phyloP scores from a whole-genome alignment of 1,140 invertebrate species.

The Drosophila navojoa region DNA sequence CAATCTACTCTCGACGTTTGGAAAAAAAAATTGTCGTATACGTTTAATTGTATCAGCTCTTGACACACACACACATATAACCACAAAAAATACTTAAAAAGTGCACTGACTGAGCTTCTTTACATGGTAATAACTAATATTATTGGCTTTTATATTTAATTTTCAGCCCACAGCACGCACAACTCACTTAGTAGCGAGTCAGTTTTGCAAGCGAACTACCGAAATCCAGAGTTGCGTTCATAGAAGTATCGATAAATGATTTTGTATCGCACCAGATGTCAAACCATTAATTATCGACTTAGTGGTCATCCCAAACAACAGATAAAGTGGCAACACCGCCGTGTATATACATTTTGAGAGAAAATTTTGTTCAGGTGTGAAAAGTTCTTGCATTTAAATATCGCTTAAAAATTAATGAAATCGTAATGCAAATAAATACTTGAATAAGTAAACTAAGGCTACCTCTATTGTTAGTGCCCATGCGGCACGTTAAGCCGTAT shows the following conservation, averaged over 20 bases:
- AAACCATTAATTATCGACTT: slow-evolving; percentile 10
- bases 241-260: slow-evolving; percentile 13
- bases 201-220: slow-evolving; percentile 25
- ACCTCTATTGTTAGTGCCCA: not conserved
- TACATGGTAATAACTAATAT: slow-evolving; percentile 57
- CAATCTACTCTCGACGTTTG: slow-evolving; percentile 40
- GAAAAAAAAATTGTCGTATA: slow-evolving; percentile 17
- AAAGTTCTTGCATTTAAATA: slow-evolving; percentile 48
- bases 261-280: slow-evolving; percentile 3
- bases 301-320: slow-evolving; percentile 12
- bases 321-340: slow-evolving; percentile 44
- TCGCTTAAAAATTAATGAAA: slow-evolving; percentile 18
- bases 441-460: not conserved
- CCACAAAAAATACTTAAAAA: slow-evolving; percentile 22
- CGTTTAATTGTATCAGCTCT: slow-evolving; percentile 25
- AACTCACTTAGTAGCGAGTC: slow-evolving; percentile 32
- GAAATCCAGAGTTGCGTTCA: slow-evolving; percentile 20
- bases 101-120: slow-evolving; percentile 39
- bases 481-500: slow-evolving; percentile 18
- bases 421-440: not conserved
- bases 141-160: slow-evolving; percentile 52
- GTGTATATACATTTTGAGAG: slow-evolving; percentile 64
- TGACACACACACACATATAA: slow-evolving; percentile 32
- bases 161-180: slow-evolving; percentile 43
- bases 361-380: slow-evolving; percentile 64